These are phyloP conservation scores for Prorops nasuta DNA, from an alignment of 1,140 invertebrate genomes.

Conservation along the genomic window DNA sequence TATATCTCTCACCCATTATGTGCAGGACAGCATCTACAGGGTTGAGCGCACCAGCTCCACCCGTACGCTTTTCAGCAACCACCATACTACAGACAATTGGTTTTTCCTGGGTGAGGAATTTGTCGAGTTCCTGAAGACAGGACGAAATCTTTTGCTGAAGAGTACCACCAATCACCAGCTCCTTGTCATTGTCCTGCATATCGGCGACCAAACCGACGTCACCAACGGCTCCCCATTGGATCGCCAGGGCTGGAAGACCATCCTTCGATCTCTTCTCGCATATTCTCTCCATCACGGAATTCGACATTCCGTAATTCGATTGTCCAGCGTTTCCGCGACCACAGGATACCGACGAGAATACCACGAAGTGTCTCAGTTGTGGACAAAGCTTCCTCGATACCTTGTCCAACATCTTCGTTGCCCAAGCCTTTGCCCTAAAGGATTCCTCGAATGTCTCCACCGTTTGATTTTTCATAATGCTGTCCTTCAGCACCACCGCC, in stretches of 20 bases:
- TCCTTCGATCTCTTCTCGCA: constrained; percentile 55
- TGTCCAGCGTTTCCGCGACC: constrained; percentile 78
- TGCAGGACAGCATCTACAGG: constrained; percentile 53
- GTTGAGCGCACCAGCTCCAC: constrained; percentile 32
- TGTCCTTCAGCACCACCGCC: constrained; percentile 64
- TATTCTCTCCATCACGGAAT: constrained; percentile 63
- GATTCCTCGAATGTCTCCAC: constrained; percentile 52
- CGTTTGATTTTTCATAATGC: constrained; percentile 58
- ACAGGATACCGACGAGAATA: constrained; percentile 76
- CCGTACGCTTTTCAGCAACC: constrained; percentile 59
- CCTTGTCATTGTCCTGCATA: constrained; percentile 66
- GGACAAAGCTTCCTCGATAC: constrained; percentile 57
- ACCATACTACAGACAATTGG: constrained; percentile 67
- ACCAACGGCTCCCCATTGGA: constrained; percentile 63
- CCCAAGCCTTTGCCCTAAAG: constrained; percentile 55
- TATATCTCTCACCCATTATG: constrained; percentile 48
- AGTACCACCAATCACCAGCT: constrained; percentile 62
- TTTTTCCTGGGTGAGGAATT: constrained; percentile 60
- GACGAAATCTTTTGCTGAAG: constrained; percentile 68
- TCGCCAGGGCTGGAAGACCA: constrained; percentile 59
- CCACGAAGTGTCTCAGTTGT: constrained; percentile 58
- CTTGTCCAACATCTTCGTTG: constrained; percentile 55
- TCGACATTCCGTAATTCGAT: constrained; percentile 71
- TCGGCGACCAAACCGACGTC: constrained; percentile 64
- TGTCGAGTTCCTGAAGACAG: constrained; percentile 58